These are phyloP conservation scores for Melierax canorus DNA, from an alignment of 2,113 vertebrate species.

Conservation along the genomic window DNA sequence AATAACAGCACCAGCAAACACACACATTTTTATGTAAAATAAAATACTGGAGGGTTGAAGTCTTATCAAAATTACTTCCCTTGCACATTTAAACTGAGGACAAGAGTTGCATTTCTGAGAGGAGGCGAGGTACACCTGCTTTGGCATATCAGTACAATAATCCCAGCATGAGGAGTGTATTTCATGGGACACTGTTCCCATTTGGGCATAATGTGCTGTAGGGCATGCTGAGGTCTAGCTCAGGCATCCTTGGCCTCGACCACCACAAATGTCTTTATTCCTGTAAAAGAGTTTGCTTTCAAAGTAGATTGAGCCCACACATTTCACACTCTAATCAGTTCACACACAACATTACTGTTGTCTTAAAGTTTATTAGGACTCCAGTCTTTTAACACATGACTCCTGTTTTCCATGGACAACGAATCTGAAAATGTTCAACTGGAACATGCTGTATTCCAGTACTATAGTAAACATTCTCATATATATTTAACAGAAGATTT, in stretches of 20 bases:
- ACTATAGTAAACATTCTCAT: background rate
- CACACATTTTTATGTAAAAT: background rate
- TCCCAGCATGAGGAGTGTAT: background rate
- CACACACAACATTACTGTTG: background rate
- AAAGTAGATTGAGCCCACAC: background rate
- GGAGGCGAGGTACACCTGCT: background rate
- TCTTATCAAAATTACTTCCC: background rate
- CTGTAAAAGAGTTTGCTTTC: background rate
- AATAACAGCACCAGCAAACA: background rate
- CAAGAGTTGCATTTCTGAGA: background rate
- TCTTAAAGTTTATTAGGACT: background rate
- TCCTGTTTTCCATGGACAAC: background rate
- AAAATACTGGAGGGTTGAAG: background rate
- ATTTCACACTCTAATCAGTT: background rate
- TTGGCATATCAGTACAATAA: background rate
- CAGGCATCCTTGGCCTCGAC: background rate
- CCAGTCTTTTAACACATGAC: background rate
- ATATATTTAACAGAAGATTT: background rate
- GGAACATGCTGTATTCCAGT: background rate
- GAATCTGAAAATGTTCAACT: background rate
- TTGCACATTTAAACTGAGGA: background rate
- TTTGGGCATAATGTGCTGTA: background rate
- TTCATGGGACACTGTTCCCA: background rate
- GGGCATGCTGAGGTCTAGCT: background rate
- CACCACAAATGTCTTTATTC: background rate